These are phyloP conservation scores for Alces alces DNA, from an alignment of 2,113 vertebrate genomes.

Conservation along the genomic window DNA sequence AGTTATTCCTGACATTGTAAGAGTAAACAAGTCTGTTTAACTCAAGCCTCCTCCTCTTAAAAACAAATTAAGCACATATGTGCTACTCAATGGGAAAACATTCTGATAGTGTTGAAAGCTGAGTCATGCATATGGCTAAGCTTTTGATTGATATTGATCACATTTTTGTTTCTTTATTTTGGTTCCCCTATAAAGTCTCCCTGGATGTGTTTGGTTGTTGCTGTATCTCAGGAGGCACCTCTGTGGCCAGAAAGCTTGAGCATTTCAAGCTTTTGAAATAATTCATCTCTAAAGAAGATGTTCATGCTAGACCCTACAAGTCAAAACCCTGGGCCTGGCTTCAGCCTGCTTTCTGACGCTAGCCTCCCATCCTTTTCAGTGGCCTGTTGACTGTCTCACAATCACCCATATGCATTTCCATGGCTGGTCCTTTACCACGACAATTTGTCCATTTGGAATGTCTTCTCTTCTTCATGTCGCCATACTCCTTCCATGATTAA, in stretches of 20 bases:
- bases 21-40: neutral
- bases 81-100: neutral
- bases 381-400: fast-evolving
- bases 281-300: neutral
- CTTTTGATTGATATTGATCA: neutral
- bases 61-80: neutral
- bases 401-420: neutral
- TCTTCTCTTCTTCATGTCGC: neutral
- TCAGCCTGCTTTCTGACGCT: neutral
- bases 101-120: neutral
- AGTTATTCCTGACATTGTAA: neutral
- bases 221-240: neutral
- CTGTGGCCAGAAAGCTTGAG: neutral
- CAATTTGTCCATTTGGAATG: neutral
- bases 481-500: neutral
- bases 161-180: neutral
- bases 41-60: neutral
- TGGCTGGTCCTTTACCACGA: neutral
- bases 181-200: neutral
- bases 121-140: neutral
- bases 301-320: neutral
- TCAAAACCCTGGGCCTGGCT: neutral
- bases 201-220: neutral
- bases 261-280: neutral
- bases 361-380: neutral